Percentiles rank a stretch among this genome's conserved stretches.
phyloP scores from a whole-genome alignment of 2,113 vertebrate genomes.

The Pluvianellus socialis region DNA sequence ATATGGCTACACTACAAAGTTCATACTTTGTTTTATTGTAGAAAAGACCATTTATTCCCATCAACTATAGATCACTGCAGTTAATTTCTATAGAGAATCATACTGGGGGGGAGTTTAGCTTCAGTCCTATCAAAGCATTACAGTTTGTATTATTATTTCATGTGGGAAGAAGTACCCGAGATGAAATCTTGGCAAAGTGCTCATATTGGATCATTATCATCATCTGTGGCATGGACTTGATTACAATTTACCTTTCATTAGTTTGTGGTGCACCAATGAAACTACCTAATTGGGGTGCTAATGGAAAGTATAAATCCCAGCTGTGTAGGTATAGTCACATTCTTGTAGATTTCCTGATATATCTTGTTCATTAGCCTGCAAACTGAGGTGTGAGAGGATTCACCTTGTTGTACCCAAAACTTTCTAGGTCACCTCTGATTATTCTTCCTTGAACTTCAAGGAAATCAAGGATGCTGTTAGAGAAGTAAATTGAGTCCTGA shows the following conservation, averaged over 20 bases:
- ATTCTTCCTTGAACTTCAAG: background rate
- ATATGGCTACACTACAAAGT: background rate
- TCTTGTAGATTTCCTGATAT: background rate
- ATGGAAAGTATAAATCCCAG: background rate
- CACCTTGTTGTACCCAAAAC: background rate
- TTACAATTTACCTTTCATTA: background rate
- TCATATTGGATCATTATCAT: background rate
- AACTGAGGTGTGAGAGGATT: background rate
- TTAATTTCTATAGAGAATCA: background rate
- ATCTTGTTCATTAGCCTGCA: background rate
- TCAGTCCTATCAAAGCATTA: background rate
- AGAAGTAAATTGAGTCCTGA: background rate
- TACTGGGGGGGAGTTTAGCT: no score
- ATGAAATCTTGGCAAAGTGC: background rate
- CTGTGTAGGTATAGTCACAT: background rate
- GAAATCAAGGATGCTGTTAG: background rate
- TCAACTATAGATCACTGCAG: background rate
- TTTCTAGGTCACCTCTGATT: background rate
- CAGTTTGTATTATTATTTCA: background rate
- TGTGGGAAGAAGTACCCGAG: background rate
- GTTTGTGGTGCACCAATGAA: background rate
- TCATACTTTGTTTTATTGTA: background rate
- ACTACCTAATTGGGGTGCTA: background rate
- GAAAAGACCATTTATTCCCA: background rate
- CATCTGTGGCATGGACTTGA: background rate